These are phyloP conservation scores for Muricea muricata DNA, from an alignment of 92 coral and sea anemone species.

Conservation along the genomic window DNA sequence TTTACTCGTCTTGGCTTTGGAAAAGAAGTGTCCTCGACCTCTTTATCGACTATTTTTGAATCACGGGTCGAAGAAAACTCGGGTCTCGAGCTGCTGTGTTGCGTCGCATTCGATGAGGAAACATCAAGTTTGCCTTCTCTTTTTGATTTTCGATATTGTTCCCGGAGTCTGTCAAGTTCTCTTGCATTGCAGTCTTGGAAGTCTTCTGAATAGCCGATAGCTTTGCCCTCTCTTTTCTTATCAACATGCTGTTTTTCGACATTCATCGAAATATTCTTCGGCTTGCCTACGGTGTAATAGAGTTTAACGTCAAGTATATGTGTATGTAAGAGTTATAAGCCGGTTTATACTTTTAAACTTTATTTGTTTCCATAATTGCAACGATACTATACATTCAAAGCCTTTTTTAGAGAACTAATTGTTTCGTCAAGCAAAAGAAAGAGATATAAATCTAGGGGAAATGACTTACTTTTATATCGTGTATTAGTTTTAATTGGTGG, in stretches of 20 bases:
- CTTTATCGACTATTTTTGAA: neutral
- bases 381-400: no score
- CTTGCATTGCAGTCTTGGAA: neutral
- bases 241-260: neutral
- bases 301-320: no score
- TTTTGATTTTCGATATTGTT: neutral
- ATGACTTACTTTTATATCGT: conserved; percentile 56
- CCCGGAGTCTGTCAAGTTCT: conserved; percentile 6
- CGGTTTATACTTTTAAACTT: neutral
- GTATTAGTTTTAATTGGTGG: conserved; percentile 92
- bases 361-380: no score
- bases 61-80: neutral
- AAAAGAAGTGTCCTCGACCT: neutral
- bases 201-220: neutral
- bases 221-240: neutral
- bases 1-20: neutral
- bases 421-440: no score
- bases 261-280: neutral
- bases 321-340: neutral
- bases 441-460: no score
- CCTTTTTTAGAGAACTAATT: neutral
- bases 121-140: neutral
- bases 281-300: neutral
- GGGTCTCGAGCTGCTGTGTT: neutral
- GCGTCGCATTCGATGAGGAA: neutral